A percentile compares a stretch with the other conserved stretches of the same genome.
Evolutionary conservation across 2,888 invertebrate species (phyloP).

Genomic region (Cryptocephalus primarius): DNA sequence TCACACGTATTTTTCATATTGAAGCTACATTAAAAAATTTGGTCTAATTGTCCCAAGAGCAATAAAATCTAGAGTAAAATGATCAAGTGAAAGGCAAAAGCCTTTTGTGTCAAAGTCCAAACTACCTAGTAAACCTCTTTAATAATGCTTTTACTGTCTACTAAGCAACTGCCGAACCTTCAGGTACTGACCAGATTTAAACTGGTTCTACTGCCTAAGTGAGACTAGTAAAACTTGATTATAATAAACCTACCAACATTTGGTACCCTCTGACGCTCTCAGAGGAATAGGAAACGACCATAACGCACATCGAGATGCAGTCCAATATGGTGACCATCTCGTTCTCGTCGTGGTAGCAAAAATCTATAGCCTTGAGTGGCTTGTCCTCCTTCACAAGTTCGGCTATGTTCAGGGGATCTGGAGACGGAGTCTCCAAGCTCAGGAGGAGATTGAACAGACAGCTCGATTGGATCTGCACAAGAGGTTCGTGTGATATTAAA

Average conservation of each 20-base stretch:
- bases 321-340: conserved; percentile 95
- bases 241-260: conserved; percentile 66
- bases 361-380: conserved; percentile 89
- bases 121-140: too few relatives aligned
- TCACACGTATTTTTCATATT: too few relatives aligned
- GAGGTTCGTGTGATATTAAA: background rate
- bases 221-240: too few relatives aligned
- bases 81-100: too few relatives aligned
- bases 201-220: too few relatives aligned
- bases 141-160: too few relatives aligned
- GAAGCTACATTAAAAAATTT: too few relatives aligned
- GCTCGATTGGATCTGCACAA: conserved; percentile 53
- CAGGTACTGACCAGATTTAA: too few relatives aligned
- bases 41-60: too few relatives aligned
- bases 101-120: too few relatives aligned
- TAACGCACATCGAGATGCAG: conserved; percentile 96
- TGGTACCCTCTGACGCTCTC: conserved; percentile 88
- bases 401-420: conserved; percentile 87
- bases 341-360: conserved; percentile 97
- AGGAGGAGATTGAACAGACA: conserved; percentile 84
- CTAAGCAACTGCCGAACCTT: too few relatives aligned
- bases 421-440: conserved; percentile 87
- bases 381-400: conserved; percentile 86
- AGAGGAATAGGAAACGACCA: conserved; percentile 96
- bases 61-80: too few relatives aligned